Evolutionary conservation across 2,797 vertebrate genomes (phyloP).

Genomic region (Rhincodon typus): DNA sequence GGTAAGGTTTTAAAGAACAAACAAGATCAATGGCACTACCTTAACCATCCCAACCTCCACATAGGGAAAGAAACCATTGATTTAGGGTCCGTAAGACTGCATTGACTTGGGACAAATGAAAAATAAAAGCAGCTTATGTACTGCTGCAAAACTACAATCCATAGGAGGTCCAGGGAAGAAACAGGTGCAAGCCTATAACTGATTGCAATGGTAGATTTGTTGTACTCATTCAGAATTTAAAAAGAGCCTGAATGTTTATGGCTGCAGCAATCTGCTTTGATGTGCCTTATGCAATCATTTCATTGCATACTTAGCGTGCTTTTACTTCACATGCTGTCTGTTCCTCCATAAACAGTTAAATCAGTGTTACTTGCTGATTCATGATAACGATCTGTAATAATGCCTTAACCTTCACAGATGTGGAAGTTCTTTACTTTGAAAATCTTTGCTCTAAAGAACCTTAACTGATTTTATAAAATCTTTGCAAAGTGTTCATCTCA

Average conservation of each 20-base stretch:
- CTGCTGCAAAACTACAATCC: not conserved
- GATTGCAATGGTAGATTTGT: not conserved
- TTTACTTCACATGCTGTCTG: not conserved
- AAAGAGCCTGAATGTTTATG: not conserved
- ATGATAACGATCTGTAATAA: not conserved
- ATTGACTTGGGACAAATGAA: not conserved
- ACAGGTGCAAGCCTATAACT: not conserved
- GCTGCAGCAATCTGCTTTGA: not conserved
- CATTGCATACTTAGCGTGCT: not conserved
- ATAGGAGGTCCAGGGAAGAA: not conserved
- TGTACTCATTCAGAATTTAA: not conserved
- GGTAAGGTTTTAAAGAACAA: not conserved
- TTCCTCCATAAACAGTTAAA: not conserved
- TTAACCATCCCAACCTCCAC: not conserved
- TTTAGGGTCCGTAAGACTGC: not conserved
- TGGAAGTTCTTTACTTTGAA: not conserved
- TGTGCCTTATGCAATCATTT: not conserved
- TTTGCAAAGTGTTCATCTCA: not conserved
- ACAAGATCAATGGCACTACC: not conserved
- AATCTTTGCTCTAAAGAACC: not conserved
- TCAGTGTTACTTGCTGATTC: slow-evolving; percentile 2
- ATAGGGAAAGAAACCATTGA: not conserved
- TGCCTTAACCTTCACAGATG: not conserved
- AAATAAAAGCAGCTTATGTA: not conserved
- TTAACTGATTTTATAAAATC: not conserved